Conservation (phyloP, 2,888 invertebrate genomes). For the Rhopalosiphum nymphaeae region DNA sequence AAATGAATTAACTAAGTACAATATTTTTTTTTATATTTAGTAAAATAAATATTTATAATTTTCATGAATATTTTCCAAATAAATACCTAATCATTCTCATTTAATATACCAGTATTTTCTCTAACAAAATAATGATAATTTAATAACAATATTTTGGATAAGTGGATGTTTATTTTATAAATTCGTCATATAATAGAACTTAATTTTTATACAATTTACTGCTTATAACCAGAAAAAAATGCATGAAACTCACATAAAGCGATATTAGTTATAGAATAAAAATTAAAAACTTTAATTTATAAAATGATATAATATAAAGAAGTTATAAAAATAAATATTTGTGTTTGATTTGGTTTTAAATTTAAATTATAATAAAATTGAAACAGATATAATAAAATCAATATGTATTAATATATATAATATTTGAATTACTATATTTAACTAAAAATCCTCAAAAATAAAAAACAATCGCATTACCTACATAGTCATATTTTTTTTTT, state of each 20-base stretch:
- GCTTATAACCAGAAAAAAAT: constrained; percentile 5
- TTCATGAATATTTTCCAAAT: not conserved
- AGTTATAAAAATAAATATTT: not conserved
- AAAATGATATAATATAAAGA: not conserved
- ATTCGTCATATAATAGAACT: not conserved
- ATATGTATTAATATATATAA: not conserved
- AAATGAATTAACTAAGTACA: not conserved
- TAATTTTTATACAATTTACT: not conserved
- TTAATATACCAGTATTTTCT: not conserved
- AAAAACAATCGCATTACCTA: not conserved
- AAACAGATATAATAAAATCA: not conserved
- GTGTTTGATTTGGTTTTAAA: not conserved
- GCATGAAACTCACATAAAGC: constrained; percentile 48
- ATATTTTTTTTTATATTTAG: not conserved
- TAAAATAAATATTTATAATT: not conserved
- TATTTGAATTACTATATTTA: not conserved
- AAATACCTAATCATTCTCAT: not conserved
- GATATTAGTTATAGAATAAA: not conserved
- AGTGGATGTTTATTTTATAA: not conserved
- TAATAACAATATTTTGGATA: not conserved
- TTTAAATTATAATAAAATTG: not conserved
- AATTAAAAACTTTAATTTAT: not conserved
- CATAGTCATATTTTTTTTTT: not conserved
- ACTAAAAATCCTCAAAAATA: not conserved
- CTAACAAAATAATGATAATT: not conserved